Conservation (phyloP, 2,888 invertebrate species). For the Metallyticus violacea region DNA sequence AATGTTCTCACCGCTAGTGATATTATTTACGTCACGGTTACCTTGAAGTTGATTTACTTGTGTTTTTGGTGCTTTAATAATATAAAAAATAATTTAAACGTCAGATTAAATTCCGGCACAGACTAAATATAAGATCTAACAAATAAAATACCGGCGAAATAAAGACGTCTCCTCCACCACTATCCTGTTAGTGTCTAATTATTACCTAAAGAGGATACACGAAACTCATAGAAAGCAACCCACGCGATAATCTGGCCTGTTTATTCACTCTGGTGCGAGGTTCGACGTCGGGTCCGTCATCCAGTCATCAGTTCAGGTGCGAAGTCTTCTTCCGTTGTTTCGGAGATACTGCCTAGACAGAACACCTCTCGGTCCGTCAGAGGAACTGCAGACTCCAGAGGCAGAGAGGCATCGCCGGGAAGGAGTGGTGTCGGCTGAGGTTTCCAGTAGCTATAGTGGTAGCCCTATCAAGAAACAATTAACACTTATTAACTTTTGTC, state of each 20-base stretch:
- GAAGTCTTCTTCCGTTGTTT: conserved; percentile 29
- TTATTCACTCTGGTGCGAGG: background rate
- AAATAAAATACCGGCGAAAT: too few species aligned
- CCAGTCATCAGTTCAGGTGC: conserved; percentile 27
- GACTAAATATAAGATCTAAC: background rate
- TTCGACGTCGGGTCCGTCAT: background rate
- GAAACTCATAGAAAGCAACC: too few species aligned
- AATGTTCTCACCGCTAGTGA: too few species aligned
- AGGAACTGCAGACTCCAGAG: background rate
- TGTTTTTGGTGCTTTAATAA: background rate
- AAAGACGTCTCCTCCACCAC: too few species aligned
- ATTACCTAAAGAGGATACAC: too few species aligned
- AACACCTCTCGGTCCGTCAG: background rate
- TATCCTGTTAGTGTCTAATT: too few species aligned
- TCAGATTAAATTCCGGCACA: background rate
- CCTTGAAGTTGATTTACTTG: too few species aligned
- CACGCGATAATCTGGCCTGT: background rate
- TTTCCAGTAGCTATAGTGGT: conserved; percentile 27
- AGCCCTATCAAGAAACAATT: conserved; percentile 16
- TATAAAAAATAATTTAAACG: too few species aligned
- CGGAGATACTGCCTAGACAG: conserved; percentile 7
- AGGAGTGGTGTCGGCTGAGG: conserved; percentile 15
- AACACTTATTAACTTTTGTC: too few species aligned
- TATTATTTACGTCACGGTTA: too few species aligned
- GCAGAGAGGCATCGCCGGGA: conserved; percentile 19